Conservation (phyloP, 2,113 vertebrate genomes). For the Amia ocellicauda region DNA sequence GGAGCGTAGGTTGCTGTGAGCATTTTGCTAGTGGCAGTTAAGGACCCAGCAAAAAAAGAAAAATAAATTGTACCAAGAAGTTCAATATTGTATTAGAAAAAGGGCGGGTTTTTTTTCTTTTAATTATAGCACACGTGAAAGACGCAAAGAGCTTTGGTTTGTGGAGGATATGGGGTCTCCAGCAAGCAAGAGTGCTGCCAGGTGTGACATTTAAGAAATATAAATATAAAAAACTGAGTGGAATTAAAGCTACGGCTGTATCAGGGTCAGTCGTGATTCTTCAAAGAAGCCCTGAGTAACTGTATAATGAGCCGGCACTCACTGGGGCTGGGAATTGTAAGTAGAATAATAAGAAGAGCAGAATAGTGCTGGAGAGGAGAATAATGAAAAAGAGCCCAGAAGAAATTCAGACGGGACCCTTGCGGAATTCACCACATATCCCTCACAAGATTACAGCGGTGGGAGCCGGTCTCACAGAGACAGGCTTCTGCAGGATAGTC, state of each 20-base stretch:
- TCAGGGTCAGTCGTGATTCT: not conserved
- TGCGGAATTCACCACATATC: no score
- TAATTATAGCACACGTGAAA: not conserved
- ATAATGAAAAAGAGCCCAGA: not conserved
- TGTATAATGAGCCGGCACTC: not conserved
- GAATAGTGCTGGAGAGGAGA: not conserved
- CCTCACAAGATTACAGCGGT: no score
- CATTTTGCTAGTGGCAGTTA: not conserved
- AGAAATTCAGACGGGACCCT: not conserved
- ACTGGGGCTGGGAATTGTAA: not conserved
- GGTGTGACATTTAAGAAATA: no score
- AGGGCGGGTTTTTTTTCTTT: slow-evolving; percentile 6
- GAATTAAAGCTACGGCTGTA: not conserved
- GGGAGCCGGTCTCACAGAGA: no score
- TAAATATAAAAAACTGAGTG: not conserved
- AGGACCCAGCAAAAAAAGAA: no score
- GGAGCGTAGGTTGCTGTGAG: no score
- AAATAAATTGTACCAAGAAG: no score
- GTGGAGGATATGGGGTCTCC: not conserved
- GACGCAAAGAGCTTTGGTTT: not conserved
- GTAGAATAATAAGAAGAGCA: not conserved
- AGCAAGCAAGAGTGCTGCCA: not conserved
- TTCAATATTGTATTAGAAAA: slow-evolving; percentile 8
- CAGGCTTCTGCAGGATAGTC: no score
- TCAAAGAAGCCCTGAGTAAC: not conserved